phyloP scores from a whole-genome alignment of 2,888 invertebrate species.

The Melipona beecheii region DNA sequence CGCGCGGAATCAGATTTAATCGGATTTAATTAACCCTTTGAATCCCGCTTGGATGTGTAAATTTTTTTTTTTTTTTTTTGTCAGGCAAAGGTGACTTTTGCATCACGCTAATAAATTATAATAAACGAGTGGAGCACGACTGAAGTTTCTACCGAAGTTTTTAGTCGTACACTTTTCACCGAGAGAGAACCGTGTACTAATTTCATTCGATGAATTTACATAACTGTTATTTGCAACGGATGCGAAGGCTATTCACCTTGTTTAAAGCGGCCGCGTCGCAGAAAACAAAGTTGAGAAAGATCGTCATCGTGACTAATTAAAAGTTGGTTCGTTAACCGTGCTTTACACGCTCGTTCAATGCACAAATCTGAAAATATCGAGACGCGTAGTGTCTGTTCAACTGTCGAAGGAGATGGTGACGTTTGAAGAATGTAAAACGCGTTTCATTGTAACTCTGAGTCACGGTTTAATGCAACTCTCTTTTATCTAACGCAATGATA shows the following conservation, averaged over 20 bases:
- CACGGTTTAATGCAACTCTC: too few relatives aligned
- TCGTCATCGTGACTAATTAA: not conserved
- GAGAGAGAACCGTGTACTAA: not conserved
- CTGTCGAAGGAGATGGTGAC: not conserved
- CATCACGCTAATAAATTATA: too few relatives aligned
- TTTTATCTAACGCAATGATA: too few relatives aligned
- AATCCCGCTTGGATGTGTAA: not conserved
- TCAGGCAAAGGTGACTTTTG: constrained; percentile 5
- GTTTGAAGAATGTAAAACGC: not conserved
- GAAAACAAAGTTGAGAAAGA: not conserved
- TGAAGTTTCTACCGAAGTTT: not conserved
- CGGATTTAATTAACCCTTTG: constrained; percentile 39
- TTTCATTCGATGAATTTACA: not conserved
- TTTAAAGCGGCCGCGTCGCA: not conserved
- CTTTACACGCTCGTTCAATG: not conserved
- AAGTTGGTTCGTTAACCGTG: not conserved
- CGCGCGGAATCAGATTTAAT: constrained; percentile 33
- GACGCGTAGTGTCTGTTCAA: not conserved
- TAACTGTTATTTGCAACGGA: not conserved
- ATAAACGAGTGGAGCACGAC: not conserved
- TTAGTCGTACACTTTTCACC: too few relatives aligned
- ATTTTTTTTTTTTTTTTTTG: not conserved
- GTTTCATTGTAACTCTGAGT: not conserved
- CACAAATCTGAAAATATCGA: not conserved
- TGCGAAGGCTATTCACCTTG: not conserved